A percentile compares a stretch with the other conserved stretches of the same genome.
Evolutionary conservation across 2,888 invertebrate species (phyloP).

Genomic region (Chloroclysta siterata): DNA sequence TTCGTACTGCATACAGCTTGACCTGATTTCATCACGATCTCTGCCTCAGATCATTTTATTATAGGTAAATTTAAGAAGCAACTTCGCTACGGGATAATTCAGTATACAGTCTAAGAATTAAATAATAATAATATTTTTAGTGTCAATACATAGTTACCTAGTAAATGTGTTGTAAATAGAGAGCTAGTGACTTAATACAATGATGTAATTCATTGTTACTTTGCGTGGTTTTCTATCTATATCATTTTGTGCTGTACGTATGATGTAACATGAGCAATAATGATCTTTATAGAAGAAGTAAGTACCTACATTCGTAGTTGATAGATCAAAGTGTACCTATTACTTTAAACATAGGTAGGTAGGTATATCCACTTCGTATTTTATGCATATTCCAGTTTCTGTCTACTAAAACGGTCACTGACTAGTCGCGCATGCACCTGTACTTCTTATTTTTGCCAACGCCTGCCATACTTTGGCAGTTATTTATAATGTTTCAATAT

Average conservation of each 20-base stretch:
- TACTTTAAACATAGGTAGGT: no score
- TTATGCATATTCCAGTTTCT: constrained; percentile 20
- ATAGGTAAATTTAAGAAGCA: constrained; percentile 12
- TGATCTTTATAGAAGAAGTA: neutral
- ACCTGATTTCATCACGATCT: constrained; percentile 71
- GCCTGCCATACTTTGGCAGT: constrained; percentile 39
- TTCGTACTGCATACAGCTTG: constrained; percentile 66
- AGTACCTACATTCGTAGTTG: neutral
- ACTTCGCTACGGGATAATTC: constrained; percentile 6
- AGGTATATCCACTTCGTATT: constrained; percentile 7
- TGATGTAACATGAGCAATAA: constrained; percentile 11
- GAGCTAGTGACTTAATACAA: neutral
- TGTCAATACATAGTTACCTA: no score
- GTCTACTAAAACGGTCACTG: constrained; percentile 46
- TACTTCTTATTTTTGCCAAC: constrained; percentile 38
- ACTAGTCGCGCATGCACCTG: constrained; percentile 35
- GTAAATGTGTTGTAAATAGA: no score
- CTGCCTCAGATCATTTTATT: constrained; percentile 48
- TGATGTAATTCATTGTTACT: constrained; percentile 14
- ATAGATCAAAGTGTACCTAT: neutral
- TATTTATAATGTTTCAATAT: constrained; percentile 14
- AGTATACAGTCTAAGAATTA: no score
- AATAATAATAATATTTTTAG: no score
- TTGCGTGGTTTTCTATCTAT: constrained; percentile 1
- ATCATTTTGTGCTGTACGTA: neutral